Percentiles rank a stretch among this genome's conserved stretches.
Evolutionary conservation across 2,113 vertebrate species (phyloP).

Genomic region (Capreolus pygargus): DNA sequence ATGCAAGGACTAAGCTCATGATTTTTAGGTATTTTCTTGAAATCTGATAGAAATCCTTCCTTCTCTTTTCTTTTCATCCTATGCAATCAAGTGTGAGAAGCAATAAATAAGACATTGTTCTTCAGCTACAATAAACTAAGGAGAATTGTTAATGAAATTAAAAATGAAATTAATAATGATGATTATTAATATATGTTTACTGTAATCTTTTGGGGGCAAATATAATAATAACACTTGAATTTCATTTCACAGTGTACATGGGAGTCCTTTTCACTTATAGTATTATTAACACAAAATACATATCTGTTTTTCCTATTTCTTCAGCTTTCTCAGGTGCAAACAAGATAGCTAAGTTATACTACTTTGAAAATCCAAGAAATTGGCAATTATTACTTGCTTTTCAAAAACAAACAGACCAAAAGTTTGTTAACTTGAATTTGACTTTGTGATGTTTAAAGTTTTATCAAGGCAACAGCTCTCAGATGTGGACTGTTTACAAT

Average conservation of each 20-base stretch:
- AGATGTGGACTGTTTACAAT: background rate
- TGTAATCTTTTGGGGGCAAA: background rate
- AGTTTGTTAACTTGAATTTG: background rate
- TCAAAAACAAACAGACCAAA: background rate
- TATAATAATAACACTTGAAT: background rate
- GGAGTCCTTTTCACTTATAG: background rate
- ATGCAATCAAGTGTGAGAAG: background rate
- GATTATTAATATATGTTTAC: background rate
- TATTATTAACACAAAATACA: background rate
- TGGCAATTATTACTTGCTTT: background rate
- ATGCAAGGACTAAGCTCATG: background rate
- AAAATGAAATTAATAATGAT: background rate
- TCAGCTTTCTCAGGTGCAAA: background rate
- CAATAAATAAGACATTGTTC: background rate
- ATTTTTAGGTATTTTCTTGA: background rate
- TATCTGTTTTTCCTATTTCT: background rate
- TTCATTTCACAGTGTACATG: background rate
- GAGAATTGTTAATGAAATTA: background rate
- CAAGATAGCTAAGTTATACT: background rate
- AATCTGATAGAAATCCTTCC: background rate
- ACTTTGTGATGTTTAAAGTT: background rate
- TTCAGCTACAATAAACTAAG: background rate
- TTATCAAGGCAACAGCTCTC: background rate
- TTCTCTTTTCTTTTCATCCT: background rate
- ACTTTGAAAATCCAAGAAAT: background rate